Evolutionary conservation across 1,140 invertebrate genomes (phyloP).

Genomic region (Ephestia elutella): DNA sequence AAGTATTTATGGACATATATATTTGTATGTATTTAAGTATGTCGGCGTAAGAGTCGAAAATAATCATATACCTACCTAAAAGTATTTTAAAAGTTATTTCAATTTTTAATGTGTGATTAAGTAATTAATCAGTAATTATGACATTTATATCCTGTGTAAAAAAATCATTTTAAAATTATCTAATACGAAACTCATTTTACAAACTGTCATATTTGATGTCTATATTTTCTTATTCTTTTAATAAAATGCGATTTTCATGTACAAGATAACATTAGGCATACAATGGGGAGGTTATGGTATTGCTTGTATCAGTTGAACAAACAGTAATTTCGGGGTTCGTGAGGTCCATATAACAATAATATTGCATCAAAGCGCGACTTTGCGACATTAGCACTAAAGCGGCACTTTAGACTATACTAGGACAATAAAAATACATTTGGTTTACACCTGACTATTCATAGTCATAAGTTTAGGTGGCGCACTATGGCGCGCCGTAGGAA

Average conservation of each 20-base stretch:
- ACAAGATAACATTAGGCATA: slow-evolving; percentile 3
- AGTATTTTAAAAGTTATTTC: slow-evolving; percentile 40
- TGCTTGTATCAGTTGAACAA: slow-evolving; percentile 11
- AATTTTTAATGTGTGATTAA: slow-evolving; percentile 32
- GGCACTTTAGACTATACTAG: slow-evolving; percentile 68
- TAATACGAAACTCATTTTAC: slow-evolving; percentile 11
- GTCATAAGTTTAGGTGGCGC: slow-evolving; percentile 12
- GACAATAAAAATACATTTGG: slow-evolving; percentile 62
- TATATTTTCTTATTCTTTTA: slow-evolving; percentile 22
- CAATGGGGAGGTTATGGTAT: no score
- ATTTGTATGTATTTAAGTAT: slow-evolving; percentile 48
- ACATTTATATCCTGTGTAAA: slow-evolving; percentile 14
- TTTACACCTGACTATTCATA: slow-evolving; percentile 41
- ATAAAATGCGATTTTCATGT: slow-evolving; percentile 2
- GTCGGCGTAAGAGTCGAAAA: slow-evolving; percentile 47
- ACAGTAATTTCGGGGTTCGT: slow-evolving; percentile 1
- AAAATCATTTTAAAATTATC: slow-evolving; percentile 12
- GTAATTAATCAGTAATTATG: slow-evolving; percentile 21
- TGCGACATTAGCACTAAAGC: slow-evolving; percentile 56
- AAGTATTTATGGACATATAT: slow-evolving; percentile 46
- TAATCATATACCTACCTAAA: slow-evolving; percentile 29
- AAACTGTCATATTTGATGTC: slow-evolving; percentile 12
- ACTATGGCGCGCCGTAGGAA: no score
- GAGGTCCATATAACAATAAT: slow-evolving; percentile 15
- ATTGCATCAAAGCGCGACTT: slow-evolving; percentile 35